Evolutionary conservation across 2,113 vertebrate species (phyloP).

Genomic region (Nannobrachium achirus): DNA sequence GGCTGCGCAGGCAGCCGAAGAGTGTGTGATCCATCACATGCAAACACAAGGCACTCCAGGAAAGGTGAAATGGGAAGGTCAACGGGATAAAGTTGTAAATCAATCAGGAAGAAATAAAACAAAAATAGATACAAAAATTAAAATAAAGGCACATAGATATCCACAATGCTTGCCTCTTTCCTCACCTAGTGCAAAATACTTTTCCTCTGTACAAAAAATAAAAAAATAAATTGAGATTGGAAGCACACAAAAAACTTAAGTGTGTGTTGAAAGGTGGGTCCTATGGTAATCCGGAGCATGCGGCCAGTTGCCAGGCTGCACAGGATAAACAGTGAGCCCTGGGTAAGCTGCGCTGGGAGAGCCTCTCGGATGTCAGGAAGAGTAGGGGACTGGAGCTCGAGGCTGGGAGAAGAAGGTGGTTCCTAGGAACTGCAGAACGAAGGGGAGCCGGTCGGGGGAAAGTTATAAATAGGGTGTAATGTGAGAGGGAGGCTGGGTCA

Average conservation of each 20-base stretch:
- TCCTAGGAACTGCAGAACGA: constrained; percentile 86
- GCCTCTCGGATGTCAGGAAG: constrained; percentile 87
- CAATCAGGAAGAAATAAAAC: constrained; percentile 24
- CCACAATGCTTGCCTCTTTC: constrained; percentile 53
- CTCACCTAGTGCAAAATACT: constrained; percentile 34
- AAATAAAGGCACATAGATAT: constrained; percentile 58
- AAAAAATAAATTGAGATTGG: constrained; percentile 49
- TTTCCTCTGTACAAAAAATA: constrained; percentile 68
- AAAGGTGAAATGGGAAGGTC: constrained; percentile 40
- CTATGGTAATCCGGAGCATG: constrained; percentile 84
- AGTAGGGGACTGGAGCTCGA: constrained; percentile 83
- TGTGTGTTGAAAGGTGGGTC: constrained; percentile 61
- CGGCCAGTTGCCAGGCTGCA: constrained; percentile 82
- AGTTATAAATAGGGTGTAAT: constrained; percentile 99
- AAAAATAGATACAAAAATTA: constrained; percentile 17
- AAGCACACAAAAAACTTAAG: constrained; percentile 34
- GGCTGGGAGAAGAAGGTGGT: constrained; percentile 85
- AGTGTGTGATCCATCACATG: constrained; percentile 96
- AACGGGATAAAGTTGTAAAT: constrained; percentile 35
- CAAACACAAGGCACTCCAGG: constrained; percentile 73
- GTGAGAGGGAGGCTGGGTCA: constrained; percentile 99
- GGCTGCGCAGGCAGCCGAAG: constrained; percentile 97
- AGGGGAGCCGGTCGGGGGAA: constrained; percentile 88
- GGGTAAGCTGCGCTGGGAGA: constrained; percentile 77
- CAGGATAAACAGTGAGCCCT: constrained; percentile 81